Percentiles rank a stretch among this genome's conserved stretches.
These are phyloP conservation scores for Athalia circularis DNA, from an alignment of 2,888 invertebrate genomes.

Conservation along the genomic window DNA sequence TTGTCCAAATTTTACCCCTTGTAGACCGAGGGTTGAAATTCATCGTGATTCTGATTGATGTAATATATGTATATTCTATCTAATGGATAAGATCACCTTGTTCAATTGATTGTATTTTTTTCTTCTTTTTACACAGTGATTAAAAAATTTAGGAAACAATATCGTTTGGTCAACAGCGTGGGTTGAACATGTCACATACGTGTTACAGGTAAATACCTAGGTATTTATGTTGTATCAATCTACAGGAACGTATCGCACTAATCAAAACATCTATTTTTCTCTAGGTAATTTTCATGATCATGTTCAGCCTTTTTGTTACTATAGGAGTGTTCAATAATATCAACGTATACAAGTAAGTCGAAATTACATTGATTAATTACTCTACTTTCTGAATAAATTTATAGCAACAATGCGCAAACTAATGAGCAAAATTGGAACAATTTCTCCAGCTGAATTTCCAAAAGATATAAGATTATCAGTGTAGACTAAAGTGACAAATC, in stretches of 20 bases:
- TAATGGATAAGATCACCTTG: conserved; percentile 7
- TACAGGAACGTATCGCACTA: background rate
- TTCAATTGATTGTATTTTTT: conserved; percentile 17
- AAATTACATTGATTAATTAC: no score
- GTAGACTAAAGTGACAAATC: no score
- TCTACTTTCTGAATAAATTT: background rate
- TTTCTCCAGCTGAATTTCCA: background rate
- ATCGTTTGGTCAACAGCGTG: conserved; percentile 13
- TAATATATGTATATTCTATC: background rate
- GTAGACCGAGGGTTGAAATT: background rate
- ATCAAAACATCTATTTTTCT: conserved; percentile 22
- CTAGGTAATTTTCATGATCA: conserved; percentile 3
- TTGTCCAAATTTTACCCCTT: conserved; percentile 4
- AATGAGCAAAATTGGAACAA: no score
- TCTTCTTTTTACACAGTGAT: conserved; percentile 4
- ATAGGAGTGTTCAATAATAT: conserved; percentile 20
- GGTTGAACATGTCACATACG: background rate
- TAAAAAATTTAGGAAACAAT: conserved; percentile 1
- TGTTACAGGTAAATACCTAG: background rate
- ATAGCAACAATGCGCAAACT: background rate
- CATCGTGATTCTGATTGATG: background rate
- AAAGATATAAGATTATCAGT: background rate
- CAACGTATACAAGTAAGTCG: no score
- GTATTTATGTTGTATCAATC: background rate
- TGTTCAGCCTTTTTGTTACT: conserved; percentile 25